Percentiles rank a stretch among this genome's conserved stretches.
phyloP scores from a whole-genome alignment of 2,888 invertebrate genomes.

The Sminthurinus aureus region DNA sequence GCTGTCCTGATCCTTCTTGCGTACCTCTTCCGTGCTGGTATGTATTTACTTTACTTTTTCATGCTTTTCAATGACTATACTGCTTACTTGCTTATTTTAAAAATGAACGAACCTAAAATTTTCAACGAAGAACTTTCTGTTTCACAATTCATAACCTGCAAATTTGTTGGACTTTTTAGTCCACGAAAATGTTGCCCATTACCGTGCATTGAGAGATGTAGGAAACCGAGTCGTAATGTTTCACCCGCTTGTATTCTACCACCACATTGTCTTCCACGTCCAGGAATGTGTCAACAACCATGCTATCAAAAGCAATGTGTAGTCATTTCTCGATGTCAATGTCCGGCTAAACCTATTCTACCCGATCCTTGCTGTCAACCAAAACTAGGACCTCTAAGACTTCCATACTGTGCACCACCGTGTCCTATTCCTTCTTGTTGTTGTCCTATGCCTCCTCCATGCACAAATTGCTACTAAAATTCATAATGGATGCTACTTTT shows the following conservation, averaged over 20 bases:
- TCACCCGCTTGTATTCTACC: background rate
- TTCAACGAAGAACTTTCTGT: too few species aligned
- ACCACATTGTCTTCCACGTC: conserved; percentile 3
- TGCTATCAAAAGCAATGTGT: conserved; percentile 18
- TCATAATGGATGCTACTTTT: background rate
- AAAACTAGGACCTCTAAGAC: background rate
- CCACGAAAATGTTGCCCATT: conserved; percentile 7
- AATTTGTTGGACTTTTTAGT: background rate
- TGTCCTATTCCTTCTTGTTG: conserved; percentile 23
- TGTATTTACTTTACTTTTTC: too few species aligned
- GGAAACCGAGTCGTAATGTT: conserved; percentile 1
- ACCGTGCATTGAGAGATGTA: background rate
- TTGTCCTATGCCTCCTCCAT: background rate
- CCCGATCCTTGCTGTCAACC: conserved; percentile 25
- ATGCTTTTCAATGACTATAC: too few species aligned
- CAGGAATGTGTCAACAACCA: background rate
- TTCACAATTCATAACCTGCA: too few species aligned
- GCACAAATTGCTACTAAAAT: background rate
- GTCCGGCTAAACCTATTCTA: conserved; percentile 18
- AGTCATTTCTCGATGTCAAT: conserved; percentile 26
- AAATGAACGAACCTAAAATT: too few species aligned
- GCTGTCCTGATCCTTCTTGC: conserved; percentile 2
- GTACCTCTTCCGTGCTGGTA: conserved; percentile 6
- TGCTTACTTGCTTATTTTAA: too few species aligned
- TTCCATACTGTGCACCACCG: conserved; percentile 21